phyloP scores from a whole-genome alignment of 2,888 invertebrate species.

The Flexamia atlantica region DNA sequence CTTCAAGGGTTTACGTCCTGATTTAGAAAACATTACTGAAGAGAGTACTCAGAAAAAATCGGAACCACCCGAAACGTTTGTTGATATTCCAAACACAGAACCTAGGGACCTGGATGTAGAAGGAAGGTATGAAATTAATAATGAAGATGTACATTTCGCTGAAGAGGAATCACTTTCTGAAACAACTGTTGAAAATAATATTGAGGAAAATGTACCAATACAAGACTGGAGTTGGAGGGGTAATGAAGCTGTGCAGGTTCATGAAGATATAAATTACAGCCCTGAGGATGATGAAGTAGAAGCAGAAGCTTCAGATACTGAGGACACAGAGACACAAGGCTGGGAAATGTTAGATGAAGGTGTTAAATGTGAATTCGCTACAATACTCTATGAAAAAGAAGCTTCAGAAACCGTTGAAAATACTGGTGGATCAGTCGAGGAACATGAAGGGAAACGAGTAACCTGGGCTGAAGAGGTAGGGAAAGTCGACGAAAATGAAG shows the following conservation, averaged over 20 bases:
- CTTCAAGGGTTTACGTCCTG: neutral
- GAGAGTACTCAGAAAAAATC: neutral
- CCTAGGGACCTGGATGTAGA: neutral
- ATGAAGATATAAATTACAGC: neutral
- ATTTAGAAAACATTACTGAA: neutral
- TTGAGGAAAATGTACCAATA: neutral
- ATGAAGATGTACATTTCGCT: neutral
- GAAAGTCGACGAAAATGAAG: neutral
- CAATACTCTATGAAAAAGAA: neutral
- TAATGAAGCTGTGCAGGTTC: constrained; percentile 14
- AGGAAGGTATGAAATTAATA: neutral
- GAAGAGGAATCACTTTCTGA: neutral
- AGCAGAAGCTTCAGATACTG: neutral
- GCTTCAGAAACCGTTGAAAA: neutral
- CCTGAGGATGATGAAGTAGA: neutral
- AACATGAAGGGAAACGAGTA: neutral
- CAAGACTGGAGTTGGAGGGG: constrained; percentile 27
- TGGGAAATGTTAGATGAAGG: constrained; percentile 24
- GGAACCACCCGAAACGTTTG: neutral
- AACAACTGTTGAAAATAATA: neutral
- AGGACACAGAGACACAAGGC: neutral
- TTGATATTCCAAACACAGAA: neutral
- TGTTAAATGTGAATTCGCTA: neutral
- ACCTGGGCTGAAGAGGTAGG: constrained; percentile 10
- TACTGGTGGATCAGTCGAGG: neutral